phyloP scores from a whole-genome alignment of 2,113 vertebrate species.

The Embiotoca jacksoni region DNA sequence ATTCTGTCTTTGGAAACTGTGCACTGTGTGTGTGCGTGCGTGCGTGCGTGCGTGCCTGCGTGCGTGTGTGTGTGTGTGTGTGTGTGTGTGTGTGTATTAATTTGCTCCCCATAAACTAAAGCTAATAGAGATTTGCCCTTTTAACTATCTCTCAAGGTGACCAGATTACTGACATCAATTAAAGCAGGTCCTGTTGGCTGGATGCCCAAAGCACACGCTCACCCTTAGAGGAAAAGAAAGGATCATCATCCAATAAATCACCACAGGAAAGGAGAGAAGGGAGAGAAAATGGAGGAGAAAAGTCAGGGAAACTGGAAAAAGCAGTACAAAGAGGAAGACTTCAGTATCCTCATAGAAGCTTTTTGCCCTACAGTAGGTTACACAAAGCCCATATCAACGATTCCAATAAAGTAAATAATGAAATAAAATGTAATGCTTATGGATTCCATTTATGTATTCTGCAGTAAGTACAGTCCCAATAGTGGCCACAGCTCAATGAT shows the following conservation, averaged over 20 bases:
- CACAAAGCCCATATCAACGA: conserved; percentile 33
- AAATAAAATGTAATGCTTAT: conserved; percentile 56
- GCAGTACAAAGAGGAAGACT: conserved; percentile 28
- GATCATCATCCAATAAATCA: conserved; percentile 74
- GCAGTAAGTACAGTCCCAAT: conserved; percentile 49
- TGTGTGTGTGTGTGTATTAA: conserved; percentile 47
- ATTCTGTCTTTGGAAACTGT: conserved; percentile 26
- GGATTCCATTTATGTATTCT: conserved; percentile 47
- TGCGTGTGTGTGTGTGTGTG: no score
- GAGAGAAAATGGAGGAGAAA: conserved; percentile 33
- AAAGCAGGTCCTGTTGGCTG: conserved; percentile 72
- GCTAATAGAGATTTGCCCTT: conserved; percentile 82
- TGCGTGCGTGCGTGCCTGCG: not conserved
- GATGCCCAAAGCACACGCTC: conserved; percentile 70
- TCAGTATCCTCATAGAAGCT: conserved; percentile 22
- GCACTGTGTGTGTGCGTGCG: conserved; percentile 11
- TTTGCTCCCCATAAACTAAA: conserved; percentile 77
- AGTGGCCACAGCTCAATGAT: conserved; percentile 43
- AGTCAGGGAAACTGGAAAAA: conserved; percentile 37
- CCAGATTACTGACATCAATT: conserved; percentile 84
- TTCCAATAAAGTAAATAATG: conserved; percentile 57
- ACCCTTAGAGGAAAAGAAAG: conserved; percentile 63
- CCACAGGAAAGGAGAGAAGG: conserved; percentile 34
- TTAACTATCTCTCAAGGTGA: conserved; percentile 83
- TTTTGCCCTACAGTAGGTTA: conserved; percentile 50